Evolutionary conservation across 1,140 invertebrate species (phyloP).

Genomic region (Drosophila parvula): DNA sequence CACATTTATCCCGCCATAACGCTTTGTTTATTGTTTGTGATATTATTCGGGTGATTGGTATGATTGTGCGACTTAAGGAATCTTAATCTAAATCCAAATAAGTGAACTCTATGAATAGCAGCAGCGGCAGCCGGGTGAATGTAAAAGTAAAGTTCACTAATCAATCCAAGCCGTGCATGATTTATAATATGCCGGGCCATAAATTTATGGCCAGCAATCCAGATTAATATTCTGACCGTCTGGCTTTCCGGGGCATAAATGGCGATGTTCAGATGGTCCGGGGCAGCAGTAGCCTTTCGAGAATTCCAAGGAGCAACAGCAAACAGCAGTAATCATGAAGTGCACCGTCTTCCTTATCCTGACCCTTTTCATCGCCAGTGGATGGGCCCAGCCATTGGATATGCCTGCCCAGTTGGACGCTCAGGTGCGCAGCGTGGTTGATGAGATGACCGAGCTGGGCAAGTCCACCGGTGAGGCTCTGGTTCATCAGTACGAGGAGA

Average conservation of each 20-base stretch:
- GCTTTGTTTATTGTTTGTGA: constrained; percentile 14
- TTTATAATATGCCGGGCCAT: constrained; percentile 19
- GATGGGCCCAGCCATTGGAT: constrained; percentile 36
- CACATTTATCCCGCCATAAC: neutral
- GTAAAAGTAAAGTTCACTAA: constrained; percentile 50
- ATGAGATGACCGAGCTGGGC: constrained; percentile 56
- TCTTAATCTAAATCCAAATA: constrained; percentile 36
- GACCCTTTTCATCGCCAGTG: constrained; percentile 43
- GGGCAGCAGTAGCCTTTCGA: constrained; percentile 15
- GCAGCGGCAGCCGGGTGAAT: constrained; percentile 1
- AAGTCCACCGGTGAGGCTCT: constrained; percentile 53
- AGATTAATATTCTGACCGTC: constrained; percentile 17
- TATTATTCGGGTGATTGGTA: neutral
- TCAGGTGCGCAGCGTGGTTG: constrained; percentile 43
- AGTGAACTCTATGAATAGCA: constrained; percentile 29
- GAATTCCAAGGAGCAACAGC: neutral
- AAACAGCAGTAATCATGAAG: constrained; percentile 48
- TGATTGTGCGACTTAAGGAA: constrained; percentile 11
- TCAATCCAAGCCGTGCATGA: constrained; percentile 12
- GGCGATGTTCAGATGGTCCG: neutral
- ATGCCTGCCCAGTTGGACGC: constrained; percentile 47
- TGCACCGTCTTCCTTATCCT: constrained; percentile 27
- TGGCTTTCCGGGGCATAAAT: constrained; percentile 30
- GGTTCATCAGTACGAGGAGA: constrained; percentile 66
- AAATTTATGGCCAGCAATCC: constrained; percentile 39